Base-by-base conservation (phyloP, 2,797 vertebrate species). In the Acropternis orthonyx region DNA sequence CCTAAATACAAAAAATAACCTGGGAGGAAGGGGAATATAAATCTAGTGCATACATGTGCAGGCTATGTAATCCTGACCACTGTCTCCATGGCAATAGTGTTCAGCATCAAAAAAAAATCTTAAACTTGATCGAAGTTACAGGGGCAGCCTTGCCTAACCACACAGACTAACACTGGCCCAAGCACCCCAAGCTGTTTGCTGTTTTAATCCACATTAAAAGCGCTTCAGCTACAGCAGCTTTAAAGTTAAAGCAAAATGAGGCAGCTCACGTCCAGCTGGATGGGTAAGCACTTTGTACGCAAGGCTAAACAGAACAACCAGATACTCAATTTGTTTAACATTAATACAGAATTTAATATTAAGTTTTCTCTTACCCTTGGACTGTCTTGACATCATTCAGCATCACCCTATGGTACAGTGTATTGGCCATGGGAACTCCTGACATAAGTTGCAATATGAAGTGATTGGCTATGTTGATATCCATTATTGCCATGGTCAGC, bases 221-320 rank as follows among this genome's bases (percentile, higher is more conserved):
- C 74, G 59, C 46, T 80, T 77, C 49, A 88, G 77, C 41, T 52
- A 10, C 11, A 20, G 58, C 13, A 83, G 65, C 62, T 77, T 54
- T 56, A 5, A 54, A 88, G 27, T 62, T 74, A 32, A 92, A 91
- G 36, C 15, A 73, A 52, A 88, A 75, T 11, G 34, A 68, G 54
- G 86, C 26, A 84, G 58, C 39, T 67, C 4, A 0, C 56, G 16
- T 34, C 52, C 79, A 75, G 49, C 65, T 81, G 51, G 37, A 58
- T 28, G 51, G 27, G 56, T 56, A 44, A 92, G 69, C 43, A 61
- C 66, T 77, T 32, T 32, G 65, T 34, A 56, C 34, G 43, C 37
- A 49, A 3, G 5, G 56, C 34, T 61, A 41, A 68, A 39, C 27
- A 27, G 30, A 81, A 46, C 41, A 77, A 8, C 56, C 0, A 0